These are phyloP conservation scores for Cheilosia soror DNA, from an alignment of 2,888 invertebrate species.

Conservation along the genomic window DNA sequence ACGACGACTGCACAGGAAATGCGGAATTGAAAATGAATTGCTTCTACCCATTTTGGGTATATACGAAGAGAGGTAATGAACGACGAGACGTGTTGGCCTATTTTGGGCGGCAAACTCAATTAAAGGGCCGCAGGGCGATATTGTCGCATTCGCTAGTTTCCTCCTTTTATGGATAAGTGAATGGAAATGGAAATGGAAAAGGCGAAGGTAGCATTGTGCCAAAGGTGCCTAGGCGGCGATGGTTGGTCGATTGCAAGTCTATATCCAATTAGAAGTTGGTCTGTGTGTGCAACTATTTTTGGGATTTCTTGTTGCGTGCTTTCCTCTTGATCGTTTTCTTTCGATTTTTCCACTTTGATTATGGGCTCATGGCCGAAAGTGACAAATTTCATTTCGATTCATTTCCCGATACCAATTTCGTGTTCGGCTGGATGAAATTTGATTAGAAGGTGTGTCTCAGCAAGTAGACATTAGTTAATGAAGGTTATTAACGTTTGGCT, in stretches of 20 bases:
- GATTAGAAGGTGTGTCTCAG: conserved; percentile 33
- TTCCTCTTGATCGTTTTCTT: conserved; percentile 32
- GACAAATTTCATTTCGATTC: conserved; percentile 56
- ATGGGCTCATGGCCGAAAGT: conserved; percentile 52
- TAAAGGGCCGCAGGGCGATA: conserved; percentile 65
- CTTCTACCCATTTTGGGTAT: conserved; percentile 40
- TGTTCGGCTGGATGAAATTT: conserved; percentile 14
- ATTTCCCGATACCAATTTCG: conserved; percentile 4
- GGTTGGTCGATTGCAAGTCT: conserved; percentile 31
- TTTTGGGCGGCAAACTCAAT: conserved; percentile 69
- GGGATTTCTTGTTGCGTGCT: conserved; percentile 41
- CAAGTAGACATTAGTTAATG: conserved; percentile 42
- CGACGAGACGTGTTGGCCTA: conserved; percentile 68
- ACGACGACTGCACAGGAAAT: conserved; percentile 62
- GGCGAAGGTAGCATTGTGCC: conserved; percentile 37
- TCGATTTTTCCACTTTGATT: conserved; percentile 17
- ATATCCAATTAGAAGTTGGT: conserved; percentile 59
- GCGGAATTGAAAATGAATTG: conserved; percentile 70
- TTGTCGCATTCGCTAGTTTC: conserved; percentile 56
- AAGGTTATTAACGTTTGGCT: conserved; percentile 24
- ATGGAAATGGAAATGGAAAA: neutral
- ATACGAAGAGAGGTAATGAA: conserved; percentile 6
- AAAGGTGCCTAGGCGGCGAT: conserved; percentile 24
- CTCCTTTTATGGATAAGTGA: conserved; percentile 12
- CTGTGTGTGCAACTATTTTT: conserved; percentile 47